Conservation (phyloP, 2,797 vertebrate species). For the Hapalemur alaotrensis region DNA sequence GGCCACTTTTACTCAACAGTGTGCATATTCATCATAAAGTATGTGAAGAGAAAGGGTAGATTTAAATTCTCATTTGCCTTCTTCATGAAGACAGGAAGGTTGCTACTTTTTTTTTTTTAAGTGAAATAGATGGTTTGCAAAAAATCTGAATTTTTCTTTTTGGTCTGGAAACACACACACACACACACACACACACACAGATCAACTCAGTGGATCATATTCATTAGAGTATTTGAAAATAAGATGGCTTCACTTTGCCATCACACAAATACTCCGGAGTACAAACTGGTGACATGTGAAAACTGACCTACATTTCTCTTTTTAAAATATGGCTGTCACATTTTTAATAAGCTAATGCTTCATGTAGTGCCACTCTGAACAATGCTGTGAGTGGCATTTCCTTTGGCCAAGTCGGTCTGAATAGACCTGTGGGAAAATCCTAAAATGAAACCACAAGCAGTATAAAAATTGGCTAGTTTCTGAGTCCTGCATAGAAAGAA, state of each 20-base stretch:
- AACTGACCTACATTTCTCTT: background rate
- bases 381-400: background rate
- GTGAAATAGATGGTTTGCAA: background rate
- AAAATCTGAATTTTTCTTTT: background rate
- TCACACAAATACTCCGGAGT: background rate
- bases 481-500: slow-evolving; percentile 39
- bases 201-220: background rate
- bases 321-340: background rate
- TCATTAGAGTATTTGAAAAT: background rate
- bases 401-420: slow-evolving; percentile 46
- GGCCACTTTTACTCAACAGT: background rate
- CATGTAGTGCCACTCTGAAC: background rate
- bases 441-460: slow-evolving; percentile 39
- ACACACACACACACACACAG: background rate
- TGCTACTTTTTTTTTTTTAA: background rate
- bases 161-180: background rate
- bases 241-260: background rate
- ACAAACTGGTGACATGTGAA: background rate
- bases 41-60: background rate
- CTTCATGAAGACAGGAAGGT: background rate
- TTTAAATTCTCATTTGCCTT: background rate
- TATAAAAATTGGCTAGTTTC: slow-evolving; percentile 43
- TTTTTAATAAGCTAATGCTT: slow-evolving; percentile 28
- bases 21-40: background rate
- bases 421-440: slow-evolving; percentile 60